Conservation (phyloP, 2,888 invertebrate species). For the Frankliniella fusca region DNA sequence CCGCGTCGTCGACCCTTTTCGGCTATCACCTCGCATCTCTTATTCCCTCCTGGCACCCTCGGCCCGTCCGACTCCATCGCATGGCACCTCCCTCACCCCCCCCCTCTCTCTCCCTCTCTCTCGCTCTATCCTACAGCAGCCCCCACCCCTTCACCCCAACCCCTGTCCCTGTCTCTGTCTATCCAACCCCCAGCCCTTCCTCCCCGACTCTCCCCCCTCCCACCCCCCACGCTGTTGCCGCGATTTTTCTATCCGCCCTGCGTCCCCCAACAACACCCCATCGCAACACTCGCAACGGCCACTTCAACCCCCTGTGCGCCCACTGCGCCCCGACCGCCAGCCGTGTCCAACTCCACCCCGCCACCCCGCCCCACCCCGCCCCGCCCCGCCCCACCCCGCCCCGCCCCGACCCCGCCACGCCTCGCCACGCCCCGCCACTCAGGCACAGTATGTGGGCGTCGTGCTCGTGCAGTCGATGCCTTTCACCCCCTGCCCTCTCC, state of each 20-base stretch:
- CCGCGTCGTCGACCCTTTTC: too few species aligned
- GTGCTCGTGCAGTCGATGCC: too few species aligned
- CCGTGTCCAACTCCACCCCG: not conserved
- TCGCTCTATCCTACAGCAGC: too few species aligned
- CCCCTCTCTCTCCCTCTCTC: too few species aligned
- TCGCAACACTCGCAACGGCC: not conserved
- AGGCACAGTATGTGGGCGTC: too few species aligned
- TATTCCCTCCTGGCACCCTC: too few species aligned
- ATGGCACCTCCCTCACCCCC: too few species aligned
- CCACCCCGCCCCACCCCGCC: not conserved
- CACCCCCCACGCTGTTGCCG: not conserved
- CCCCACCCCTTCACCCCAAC: too few species aligned
- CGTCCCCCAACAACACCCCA: not conserved
- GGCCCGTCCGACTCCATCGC: too few species aligned
- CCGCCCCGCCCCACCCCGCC: not conserved
- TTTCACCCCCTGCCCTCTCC: not conserved
- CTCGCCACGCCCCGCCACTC: not conserved
- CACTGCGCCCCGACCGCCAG: not conserved
- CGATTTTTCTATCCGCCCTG: not conserved
- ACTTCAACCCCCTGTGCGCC: not conserved
- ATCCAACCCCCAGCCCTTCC: too few species aligned
- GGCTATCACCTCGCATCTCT: too few species aligned
- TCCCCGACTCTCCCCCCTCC: not conserved
- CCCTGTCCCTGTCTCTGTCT: too few species aligned
- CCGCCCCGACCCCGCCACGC: not conserved